phyloP scores from a whole-genome alignment of 2,888 invertebrate species.

The Lithophane semibrunnea region DNA sequence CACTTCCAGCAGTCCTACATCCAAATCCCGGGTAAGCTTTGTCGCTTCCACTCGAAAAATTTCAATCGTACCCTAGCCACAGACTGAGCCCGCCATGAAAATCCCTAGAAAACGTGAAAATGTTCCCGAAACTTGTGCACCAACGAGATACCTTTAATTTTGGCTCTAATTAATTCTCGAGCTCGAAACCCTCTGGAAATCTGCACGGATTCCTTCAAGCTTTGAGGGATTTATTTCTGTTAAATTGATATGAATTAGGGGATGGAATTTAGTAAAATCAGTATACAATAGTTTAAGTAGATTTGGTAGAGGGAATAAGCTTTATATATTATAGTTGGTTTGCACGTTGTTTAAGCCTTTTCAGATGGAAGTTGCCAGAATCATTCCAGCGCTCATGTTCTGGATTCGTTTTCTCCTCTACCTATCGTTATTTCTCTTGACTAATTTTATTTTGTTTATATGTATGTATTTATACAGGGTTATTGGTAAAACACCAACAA shows the following conservation, averaged over 20 bases:
- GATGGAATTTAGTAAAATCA: slow-evolving; percentile 29
- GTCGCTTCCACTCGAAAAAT: slow-evolving; percentile 90
- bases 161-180: slow-evolving; percentile 77
- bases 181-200: slow-evolving; percentile 60
- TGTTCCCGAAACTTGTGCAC: slow-evolving; percentile 74
- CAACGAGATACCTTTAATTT: slow-evolving; percentile 79
- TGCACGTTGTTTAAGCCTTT: background rate
- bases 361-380: too few relatives aligned
- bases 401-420: too few relatives aligned
- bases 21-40: slow-evolving; percentile 74
- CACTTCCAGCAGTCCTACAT: slow-evolving; percentile 62
- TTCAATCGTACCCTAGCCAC: slow-evolving; percentile 86
- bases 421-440: too few relatives aligned
- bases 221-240: slow-evolving; percentile 52
- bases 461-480: too few relatives aligned
- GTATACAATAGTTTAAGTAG: background rate
- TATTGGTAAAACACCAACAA: too few relatives aligned
- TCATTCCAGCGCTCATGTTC: too few relatives aligned
- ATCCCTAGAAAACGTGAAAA: slow-evolving; percentile 87
- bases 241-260: slow-evolving; percentile 56
- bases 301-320: background rate
- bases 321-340: background rate
- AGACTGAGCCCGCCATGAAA: slow-evolving; percentile 82
- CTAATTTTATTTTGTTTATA: too few relatives aligned
- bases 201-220: slow-evolving; percentile 55